Evolutionary conservation across 1,140 invertebrate species (phyloP), one percentile per base, ranked within the genome.

Genomic region (Drosophila funebris): DNA sequence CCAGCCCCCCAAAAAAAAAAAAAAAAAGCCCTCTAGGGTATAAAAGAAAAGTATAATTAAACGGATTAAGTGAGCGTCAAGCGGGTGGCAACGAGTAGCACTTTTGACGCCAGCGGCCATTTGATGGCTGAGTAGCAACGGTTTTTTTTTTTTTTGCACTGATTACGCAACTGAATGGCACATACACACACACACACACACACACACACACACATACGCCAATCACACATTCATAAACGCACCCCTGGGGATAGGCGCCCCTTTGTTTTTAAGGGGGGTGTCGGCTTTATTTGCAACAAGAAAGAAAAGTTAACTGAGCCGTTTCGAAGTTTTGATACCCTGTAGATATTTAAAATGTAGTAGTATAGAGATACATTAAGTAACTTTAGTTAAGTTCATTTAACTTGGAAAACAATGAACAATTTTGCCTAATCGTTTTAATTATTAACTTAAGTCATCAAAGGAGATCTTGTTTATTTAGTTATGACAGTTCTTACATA

Each of bases 41-140:
- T 52, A 39, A 63, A 52, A 43, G 33, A 39, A 50, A 50, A 63
- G 39, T 52, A 73, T 73, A 73, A 73, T 73, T 73, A 73, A 73
- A 61, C 64, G 70, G 70, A 73, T 73, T 73, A 74, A 57, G 57
- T 50, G 48, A 63, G 31, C 62, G 52, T 73, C 64, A 73, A 71
- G 66, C 37, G 66, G 46, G 37, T 61, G 66, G 48, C 66, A 69
- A 57, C 53, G 63, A 72, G 69, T 58, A 60, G 64, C 64, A 74
- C 71, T 74, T 70, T 70, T 69, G 41, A 68, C 31, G 71, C 71
- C 44, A 36, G 56, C 70, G 70, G 70, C 71, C 61, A 70, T 69
- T 69, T 74, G 57, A 60, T 72, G 69, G 18, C 62, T 57, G 56
- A 62, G 66, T 50, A 53, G 53, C 41, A 61, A 56, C 33, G 29